Evolutionary conservation across 2,888 invertebrate genomes (phyloP), one percentile per base, ranked within the genome.

Genomic region (Tromatobia lineatoria): DNA sequence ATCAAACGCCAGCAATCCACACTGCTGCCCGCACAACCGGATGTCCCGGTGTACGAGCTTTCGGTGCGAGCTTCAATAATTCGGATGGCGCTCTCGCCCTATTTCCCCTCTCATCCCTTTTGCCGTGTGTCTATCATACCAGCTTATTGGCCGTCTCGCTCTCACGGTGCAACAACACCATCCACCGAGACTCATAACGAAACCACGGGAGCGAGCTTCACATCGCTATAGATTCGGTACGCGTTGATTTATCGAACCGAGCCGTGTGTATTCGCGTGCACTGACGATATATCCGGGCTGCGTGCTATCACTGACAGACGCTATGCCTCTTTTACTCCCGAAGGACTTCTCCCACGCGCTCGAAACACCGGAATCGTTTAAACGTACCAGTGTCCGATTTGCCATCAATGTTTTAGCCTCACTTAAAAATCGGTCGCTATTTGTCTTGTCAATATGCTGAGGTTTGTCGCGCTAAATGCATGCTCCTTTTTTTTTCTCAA

Each of bases 1-100:
- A 76, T 69, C 64, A 78, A 78, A 80, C 54, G 69, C 69, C 52
- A 77, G 73, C 45, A 74, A 77, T 50, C 61, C 59, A 38, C 71
- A 64, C 20, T 54, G 61, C 54, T 7, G 76, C 45, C 38, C 69
- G 34, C 50, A 76, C 54, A 77, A 50, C 54, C 57, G 79, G 54
- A 64, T 71, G 64, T 64, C 50, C 66, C 38, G 52, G 66, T 54
- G 66, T 54, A 52, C 23, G 42, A 52, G 42, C 64, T 47, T 70
- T 61, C 61, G 57, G 54, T 54, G 57, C 38, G 70, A 70, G 69
- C 59, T 69, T 78, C 67, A 59, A 69, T 79, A 71, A 79, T 71
- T 71, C 45, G 71, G 34, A 67, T 54, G 42, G 29, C 66, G 66
- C 29, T 80, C 54, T 54, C 73, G 54, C 18, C 47, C 50, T 42